These are phyloP conservation scores for Dasysyrphus albostriatus DNA, from an alignment of 2,888 invertebrate species.

Conservation along the genomic window DNA sequence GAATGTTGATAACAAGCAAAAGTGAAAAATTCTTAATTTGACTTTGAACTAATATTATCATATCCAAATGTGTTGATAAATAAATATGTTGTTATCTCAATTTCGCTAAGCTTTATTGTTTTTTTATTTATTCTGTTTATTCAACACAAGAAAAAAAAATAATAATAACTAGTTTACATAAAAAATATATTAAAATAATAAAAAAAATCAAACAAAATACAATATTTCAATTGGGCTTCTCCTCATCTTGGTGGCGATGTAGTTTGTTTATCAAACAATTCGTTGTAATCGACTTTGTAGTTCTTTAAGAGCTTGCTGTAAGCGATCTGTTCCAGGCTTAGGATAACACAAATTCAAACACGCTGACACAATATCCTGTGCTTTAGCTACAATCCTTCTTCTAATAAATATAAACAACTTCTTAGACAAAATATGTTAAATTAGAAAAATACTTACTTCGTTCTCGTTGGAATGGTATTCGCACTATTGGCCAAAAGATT, in stretches of 20 bases:
- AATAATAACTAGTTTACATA: conserved; percentile 56
- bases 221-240: conserved; percentile 11
- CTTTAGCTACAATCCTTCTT: conserved; percentile 88
- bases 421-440: not conserved
- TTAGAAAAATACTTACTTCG: conserved; percentile 79
- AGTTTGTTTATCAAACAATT: conserved; percentile 67
- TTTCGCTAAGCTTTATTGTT: not conserved
- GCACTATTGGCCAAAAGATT: conserved; percentile 88
- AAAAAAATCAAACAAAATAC: conserved; percentile 47
- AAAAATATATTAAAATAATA: conserved; percentile 50
- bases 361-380: conserved; percentile 90
- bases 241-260: not conserved
- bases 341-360: conserved; percentile 91
- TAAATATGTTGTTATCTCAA: not conserved
- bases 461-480: conserved; percentile 85
- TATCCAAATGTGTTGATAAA: too few species aligned
- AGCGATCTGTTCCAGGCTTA: conserved; percentile 87
- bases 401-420: conserved; percentile 82
- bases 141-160: conserved; percentile 54
- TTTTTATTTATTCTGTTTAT: conserved; percentile 37
- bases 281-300: conserved; percentile 83
- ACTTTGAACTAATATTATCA: too few species aligned
- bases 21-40: too few species aligned
- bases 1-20: too few species aligned
- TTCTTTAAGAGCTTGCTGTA: conserved; percentile 85